phyloP scores from a whole-genome alignment of 1,140 invertebrate species.

The Bacillus rossius region DNA sequence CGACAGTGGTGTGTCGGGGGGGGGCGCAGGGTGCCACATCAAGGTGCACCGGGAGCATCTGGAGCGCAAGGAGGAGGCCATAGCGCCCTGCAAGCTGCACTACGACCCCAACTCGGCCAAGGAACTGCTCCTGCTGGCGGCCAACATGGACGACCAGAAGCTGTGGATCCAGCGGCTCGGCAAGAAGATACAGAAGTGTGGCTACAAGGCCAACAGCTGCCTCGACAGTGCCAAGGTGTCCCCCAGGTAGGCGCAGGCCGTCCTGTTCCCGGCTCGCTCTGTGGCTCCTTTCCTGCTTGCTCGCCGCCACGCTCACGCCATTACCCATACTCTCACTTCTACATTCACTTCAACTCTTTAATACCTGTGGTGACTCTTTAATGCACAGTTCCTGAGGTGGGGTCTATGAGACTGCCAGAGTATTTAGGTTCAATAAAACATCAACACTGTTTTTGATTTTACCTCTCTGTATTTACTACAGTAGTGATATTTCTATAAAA shows the following conservation, averaged over 20 bases:
- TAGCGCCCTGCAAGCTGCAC: conserved; percentile 89
- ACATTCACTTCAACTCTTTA: too few species aligned
- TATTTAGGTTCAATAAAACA: too few species aligned
- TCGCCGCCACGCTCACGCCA: not conserved
- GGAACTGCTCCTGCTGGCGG: conserved; percentile 83
- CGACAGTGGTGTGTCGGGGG: too few species aligned
- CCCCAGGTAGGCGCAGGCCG: conserved; percentile 54
- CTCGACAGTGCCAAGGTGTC: conserved; percentile 56
- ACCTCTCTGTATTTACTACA: too few species aligned
- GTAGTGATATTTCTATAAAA: too few species aligned
- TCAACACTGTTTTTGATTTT: too few species aligned
- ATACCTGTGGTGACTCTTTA: too few species aligned
- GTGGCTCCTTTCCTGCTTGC: too few species aligned
- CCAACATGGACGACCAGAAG: conserved; percentile 81
- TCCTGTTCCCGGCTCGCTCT: too few species aligned
- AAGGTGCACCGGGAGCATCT: conserved; percentile 97
- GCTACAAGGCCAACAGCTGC: conserved; percentile 80
- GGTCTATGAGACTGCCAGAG: too few species aligned
- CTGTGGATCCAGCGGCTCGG: conserved; percentile 86
- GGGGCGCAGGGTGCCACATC: conserved; percentile 91
- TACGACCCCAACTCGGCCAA: conserved; percentile 90
- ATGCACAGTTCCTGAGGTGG: too few species aligned
- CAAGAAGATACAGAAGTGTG: conserved; percentile 90
- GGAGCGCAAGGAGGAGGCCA: conserved; percentile 66
- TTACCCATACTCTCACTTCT: not conserved